Evolutionary conservation across 2,797 vertebrate genomes (phyloP).

Genomic region (Sebastes steindachneri): DNA sequence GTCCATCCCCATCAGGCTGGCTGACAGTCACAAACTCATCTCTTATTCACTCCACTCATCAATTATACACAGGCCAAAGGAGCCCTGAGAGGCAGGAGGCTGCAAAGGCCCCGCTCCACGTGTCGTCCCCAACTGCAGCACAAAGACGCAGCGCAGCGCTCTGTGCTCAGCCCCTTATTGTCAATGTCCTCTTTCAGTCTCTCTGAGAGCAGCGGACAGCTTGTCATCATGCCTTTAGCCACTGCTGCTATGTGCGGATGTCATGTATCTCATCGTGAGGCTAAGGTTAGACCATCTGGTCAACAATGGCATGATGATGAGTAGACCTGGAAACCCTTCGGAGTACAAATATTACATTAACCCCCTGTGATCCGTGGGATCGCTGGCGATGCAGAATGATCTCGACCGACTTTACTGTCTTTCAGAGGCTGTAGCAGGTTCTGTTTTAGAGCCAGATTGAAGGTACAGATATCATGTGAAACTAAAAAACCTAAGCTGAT

Average conservation of each 20-base stretch:
- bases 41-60: conserved; percentile 79
- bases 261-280: conserved; percentile 43
- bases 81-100: conserved; percentile 77
- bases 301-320: neutral
- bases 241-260: conserved; percentile 32
- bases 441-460: too few species aligned
- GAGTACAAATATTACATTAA: neutral
- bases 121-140: conserved; percentile 29
- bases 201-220: conserved; percentile 59
- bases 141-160: conserved; percentile 38
- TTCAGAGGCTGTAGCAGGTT: too few species aligned
- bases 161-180: conserved; percentile 34
- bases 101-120: conserved; percentile 39
- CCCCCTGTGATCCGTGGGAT: too few species aligned
- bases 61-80: conserved; percentile 82
- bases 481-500: too few species aligned
- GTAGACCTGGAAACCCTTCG: neutral
- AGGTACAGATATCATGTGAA: too few species aligned
- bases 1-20: conserved; percentile 75
- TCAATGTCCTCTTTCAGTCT: conserved; percentile 45
- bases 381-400: too few species aligned
- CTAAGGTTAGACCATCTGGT: conserved; percentile 27
- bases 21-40: conserved; percentile 80
- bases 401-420: too few species aligned
- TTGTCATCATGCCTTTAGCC: conserved; percentile 52